Base-by-base conservation (phyloP, 2,888 invertebrate species). In the Ochropleura plecta region DNA sequence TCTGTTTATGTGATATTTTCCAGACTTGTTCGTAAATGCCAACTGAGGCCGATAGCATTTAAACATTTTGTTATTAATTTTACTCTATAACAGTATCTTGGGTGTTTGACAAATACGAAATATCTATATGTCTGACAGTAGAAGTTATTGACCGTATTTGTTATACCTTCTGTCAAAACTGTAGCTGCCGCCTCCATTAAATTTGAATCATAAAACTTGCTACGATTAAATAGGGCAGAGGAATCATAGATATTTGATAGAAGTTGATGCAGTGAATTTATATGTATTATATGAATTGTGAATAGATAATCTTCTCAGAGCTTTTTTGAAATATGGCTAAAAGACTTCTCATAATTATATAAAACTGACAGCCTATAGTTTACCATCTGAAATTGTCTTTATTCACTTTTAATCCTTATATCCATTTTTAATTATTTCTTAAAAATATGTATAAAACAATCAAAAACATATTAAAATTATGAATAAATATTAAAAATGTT, bases 31-130 rank as follows among this genome's bases (percentile, higher is more conserved):
- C 9, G 46, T 57, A 72, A 82, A 82, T 79, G 69, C 20, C 71
- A 82, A 49, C 20, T 48, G 76, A 59, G 76, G 76, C 42, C 63
- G 59, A 71, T 82, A 72, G 16, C 81, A 82, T 79, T 70, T 14
- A 68, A 44, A 14, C 40, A 10, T 70, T 48, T 60, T 65, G 51
- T 49, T 46, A 63, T 60, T 62, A 64, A 65, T 49, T 20, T 30
- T 20, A 49, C 46, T 55, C 42, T 65, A 46, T 12, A 49, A 16
- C 12, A 18, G 62, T 20, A 14, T 62, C 20, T 78, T 44, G 14
- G 14, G 16, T 65, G 53, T 66, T 79, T 60, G 49, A 66, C 9
- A 49, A 62, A 42, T 65, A 53, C 5, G n/a, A 64, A 46, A 42
- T 20, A 16, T 14, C 30, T 53, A 65, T n/a, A 12, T 48, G 30